phyloP scores from a whole-genome alignment of 2,888 invertebrate genomes.

The Phyllotreta striolata region DNA sequence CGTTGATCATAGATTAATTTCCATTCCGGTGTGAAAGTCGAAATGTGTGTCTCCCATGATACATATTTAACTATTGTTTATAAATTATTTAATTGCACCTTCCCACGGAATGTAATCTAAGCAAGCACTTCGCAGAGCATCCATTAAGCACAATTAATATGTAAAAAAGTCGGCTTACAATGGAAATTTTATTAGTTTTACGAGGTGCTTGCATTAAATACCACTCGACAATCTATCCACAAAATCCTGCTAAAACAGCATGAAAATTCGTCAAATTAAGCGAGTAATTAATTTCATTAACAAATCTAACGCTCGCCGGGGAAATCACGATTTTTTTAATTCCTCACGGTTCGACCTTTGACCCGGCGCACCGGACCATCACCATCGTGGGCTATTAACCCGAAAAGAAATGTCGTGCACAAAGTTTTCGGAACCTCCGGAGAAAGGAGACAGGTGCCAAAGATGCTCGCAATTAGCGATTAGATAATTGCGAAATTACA shows the following conservation, averaged over 20 bases:
- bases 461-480: not conserved
- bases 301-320: not conserved
- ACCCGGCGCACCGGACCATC: conserved; percentile 11
- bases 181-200: no score
- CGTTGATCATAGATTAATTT: no score
- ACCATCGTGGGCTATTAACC: conserved; percentile 15
- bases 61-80: conserved; percentile 12
- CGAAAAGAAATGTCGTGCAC: not conserved
- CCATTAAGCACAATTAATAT: no score
- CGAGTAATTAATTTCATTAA: no score
- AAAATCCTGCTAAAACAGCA: no score
- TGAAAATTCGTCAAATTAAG: no score
- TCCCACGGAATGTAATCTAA: conserved; percentile 11
- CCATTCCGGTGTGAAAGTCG: no score
- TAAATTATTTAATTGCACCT: conserved; percentile 14
- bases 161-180: no score
- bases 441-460: conserved; percentile 12
- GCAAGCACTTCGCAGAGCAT: no score
- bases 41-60: conserved; percentile 16
- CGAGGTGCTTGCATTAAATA: no score
- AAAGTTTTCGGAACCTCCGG: not conserved
- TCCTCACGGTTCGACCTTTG: conserved; percentile 17
- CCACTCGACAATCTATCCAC: no score
- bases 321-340: conserved; percentile 14
- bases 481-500: conserved; percentile 17